A percentile compares a stretch with the other conserved stretches of the same genome.
These are phyloP conservation scores for Anolis carolinensis DNA, from an alignment of 2,113 vertebrate genomes.

Conservation along the genomic window DNA sequence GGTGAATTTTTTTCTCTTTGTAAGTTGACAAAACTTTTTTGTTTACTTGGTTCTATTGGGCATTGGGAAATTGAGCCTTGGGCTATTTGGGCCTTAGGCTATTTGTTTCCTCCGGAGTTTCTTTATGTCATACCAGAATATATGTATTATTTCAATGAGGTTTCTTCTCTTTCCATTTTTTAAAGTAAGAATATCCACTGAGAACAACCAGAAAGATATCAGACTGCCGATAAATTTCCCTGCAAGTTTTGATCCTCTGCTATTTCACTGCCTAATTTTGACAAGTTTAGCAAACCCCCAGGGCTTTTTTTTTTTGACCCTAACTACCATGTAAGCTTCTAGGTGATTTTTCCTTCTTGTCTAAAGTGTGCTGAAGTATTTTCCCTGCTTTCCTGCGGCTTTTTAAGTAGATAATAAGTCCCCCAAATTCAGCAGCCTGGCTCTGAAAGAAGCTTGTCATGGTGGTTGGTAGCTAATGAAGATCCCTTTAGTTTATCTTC, in stretches of 20 bases:
- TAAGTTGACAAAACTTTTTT: not conserved
- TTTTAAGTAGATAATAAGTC: constrained; percentile 84
- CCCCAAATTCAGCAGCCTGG: constrained; percentile 82
- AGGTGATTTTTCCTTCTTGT: constrained; percentile 61
- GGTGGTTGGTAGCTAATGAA: constrained; percentile 92
- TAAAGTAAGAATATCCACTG: constrained; percentile 26
- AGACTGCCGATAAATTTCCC: constrained; percentile 60
- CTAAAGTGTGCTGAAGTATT: constrained; percentile 80
- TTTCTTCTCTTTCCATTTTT: constrained; percentile 12
- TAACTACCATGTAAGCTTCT: constrained; percentile 64
- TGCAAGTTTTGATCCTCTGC: constrained; percentile 59
- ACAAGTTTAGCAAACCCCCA: constrained; percentile 53
- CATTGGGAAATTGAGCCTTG: no score
- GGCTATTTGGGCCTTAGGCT: no score
- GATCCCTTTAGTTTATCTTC: constrained; percentile 96
- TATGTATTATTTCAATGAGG: not conserved
- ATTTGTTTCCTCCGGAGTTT: not conserved
- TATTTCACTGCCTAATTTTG: constrained; percentile 58
- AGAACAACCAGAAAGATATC: constrained; percentile 31
- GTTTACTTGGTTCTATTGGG: no score
- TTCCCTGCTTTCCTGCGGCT: constrained; percentile 82
- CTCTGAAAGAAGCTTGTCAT: constrained; percentile 85
- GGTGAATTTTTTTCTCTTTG: not conserved
- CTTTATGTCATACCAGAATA: not conserved
- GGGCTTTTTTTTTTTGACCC: constrained; percentile 56